A percentile compares a stretch with the other conserved stretches of the same genome.
Evolutionary conservation across 2,888 invertebrate species (phyloP).

Genomic region (Drosophila tripunctata): DNA sequence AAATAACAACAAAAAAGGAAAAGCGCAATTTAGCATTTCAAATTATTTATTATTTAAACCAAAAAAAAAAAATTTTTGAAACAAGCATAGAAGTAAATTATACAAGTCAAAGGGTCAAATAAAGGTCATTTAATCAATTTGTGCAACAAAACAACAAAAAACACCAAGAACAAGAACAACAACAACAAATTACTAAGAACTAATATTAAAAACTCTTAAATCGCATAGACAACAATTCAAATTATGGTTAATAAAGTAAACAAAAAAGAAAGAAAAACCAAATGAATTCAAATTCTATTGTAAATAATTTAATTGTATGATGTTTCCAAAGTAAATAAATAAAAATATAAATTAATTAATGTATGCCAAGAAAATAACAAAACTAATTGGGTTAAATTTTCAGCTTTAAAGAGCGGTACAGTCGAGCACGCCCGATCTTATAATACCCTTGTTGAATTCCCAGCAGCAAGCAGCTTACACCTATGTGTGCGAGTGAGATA

Average conservation of each 20-base stretch:
- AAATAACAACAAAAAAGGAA: no score
- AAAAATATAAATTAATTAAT: constrained; percentile 9
- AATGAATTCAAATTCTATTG: constrained; percentile 64
- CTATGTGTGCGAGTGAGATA: no score
- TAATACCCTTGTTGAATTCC: no score
- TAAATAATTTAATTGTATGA: constrained; percentile 75
- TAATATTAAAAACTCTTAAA: constrained; percentile 6
- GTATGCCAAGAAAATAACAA: constrained; percentile 9
- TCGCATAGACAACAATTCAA: constrained; percentile 12
- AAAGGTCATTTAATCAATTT: background rate
- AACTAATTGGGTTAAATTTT: no score
- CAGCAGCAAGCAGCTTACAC: no score
- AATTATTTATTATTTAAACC: constrained; percentile 30
- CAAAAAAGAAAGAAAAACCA: constrained; percentile 21
- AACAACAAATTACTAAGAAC: constrained; percentile 4
- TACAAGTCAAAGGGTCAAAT: constrained; percentile 4
- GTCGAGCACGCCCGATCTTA: no score
- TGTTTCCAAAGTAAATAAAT: constrained; percentile 44
- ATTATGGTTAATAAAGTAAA: constrained; percentile 15
- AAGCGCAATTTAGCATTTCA: constrained; percentile 38
- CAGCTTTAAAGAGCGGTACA: no score
- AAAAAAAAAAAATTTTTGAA: constrained; percentile 35
- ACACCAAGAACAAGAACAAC: background rate
- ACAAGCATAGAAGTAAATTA: constrained; percentile 5
- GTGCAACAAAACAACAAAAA: constrained; percentile 1